A percentile compares a stretch with the other conserved stretches of the same genome.
Conservation (phyloP, 2,888 invertebrate genomes). For the Tinea trinotella region DNA sequence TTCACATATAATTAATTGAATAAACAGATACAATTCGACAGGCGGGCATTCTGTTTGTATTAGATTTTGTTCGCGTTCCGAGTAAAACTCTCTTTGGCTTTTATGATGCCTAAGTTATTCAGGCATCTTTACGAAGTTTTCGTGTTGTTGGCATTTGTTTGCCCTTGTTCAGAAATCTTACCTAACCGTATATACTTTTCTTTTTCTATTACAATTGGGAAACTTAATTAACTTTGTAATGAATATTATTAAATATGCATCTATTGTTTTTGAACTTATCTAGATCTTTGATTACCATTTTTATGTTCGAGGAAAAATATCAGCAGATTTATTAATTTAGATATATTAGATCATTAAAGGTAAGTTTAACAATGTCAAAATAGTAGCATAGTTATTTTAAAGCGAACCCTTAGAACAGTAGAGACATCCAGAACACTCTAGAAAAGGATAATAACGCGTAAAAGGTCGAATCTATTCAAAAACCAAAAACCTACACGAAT, state of each 20-base stretch:
- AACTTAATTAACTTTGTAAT: neutral
- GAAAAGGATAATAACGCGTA: too few relatives aligned
- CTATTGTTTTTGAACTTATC: too few relatives aligned
- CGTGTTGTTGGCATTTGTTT: neutral
- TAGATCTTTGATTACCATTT: too few relatives aligned
- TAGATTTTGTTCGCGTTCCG: constrained; percentile 6
- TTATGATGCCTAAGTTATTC: constrained; percentile 7
- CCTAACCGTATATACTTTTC: neutral
- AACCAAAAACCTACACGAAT: too few relatives aligned
- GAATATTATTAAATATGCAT: too few relatives aligned
- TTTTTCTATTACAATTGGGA: neutral
- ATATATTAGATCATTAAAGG: too few relatives aligned
- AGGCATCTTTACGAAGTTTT: neutral
- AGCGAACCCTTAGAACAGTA: neutral
- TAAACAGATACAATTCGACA: neutral
- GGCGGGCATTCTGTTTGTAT: neutral
- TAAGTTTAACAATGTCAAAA: neutral
- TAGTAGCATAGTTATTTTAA: neutral
- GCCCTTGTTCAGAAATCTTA: constrained; percentile 5
- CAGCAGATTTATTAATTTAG: too few relatives aligned
- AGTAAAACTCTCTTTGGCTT: neutral
- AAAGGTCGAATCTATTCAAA: too few relatives aligned
- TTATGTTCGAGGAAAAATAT: too few relatives aligned
- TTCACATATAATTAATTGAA: neutral
- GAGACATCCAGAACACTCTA: neutral